Conservation (phyloP, 2,113 vertebrate genomes). For the Felis catus region DNA sequence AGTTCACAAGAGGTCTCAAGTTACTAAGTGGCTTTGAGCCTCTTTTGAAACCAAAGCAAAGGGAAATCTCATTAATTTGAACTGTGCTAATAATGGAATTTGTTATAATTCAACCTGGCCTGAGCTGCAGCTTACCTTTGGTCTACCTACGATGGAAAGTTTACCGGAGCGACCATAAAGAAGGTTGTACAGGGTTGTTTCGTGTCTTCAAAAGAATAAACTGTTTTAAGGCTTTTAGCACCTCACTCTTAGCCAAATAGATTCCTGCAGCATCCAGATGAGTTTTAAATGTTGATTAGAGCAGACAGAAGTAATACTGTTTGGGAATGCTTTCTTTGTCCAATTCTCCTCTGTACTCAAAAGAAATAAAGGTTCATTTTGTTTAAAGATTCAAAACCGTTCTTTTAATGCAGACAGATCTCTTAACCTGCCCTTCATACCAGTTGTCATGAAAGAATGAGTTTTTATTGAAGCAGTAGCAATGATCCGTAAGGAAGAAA, state of each 20-base stretch:
- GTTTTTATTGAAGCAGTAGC: slow-evolving; percentile 54
- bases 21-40: slow-evolving; percentile 80
- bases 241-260: slow-evolving; percentile 52
- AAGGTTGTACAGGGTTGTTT: neutral
- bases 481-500: slow-evolving; percentile 60
- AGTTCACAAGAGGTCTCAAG: slow-evolving; percentile 75
- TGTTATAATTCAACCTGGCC: slow-evolving; percentile 66
- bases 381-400: slow-evolving; percentile 58
- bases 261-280: slow-evolving; percentile 61
- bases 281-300: slow-evolving; percentile 65
- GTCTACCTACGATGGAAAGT: slow-evolving; percentile 41
- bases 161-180: neutral
- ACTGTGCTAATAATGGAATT: slow-evolving; percentile 77
- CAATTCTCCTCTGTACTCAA: slow-evolving; percentile 45
- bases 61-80: slow-evolving; percentile 79
- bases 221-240: slow-evolving; percentile 44
- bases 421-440: slow-evolving; percentile 55
- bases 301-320: slow-evolving; percentile 22
- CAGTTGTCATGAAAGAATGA: slow-evolving; percentile 51
- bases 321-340: slow-evolving; percentile 44
- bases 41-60: slow-evolving; percentile 76
- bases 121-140: slow-evolving; percentile 44
- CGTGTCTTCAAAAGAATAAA: slow-evolving; percentile 41
- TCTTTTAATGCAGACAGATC: slow-evolving; percentile 43
- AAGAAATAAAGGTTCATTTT: slow-evolving; percentile 65